phyloP scores from a whole-genome alignment of 2,113 vertebrate species.

The Parus major region DNA sequence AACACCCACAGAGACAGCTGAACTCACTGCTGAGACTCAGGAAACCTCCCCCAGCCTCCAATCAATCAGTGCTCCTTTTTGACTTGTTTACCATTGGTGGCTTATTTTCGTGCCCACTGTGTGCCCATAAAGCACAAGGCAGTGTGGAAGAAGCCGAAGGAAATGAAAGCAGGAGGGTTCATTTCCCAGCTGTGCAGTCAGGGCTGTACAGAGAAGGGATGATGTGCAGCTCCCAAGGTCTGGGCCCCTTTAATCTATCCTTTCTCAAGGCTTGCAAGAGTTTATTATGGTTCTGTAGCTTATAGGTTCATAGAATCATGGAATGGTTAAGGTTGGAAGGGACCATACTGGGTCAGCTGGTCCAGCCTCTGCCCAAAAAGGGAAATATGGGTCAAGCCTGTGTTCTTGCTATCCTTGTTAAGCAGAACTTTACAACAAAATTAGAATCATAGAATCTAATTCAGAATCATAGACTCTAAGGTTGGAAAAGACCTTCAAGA shows the following conservation, averaged over 20 bases:
- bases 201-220: neutral
- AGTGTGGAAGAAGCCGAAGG: neutral
- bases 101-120: accelerated
- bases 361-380: neutral
- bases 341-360: neutral
- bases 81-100: neutral
- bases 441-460: neutral
- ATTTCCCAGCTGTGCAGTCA: neutral
- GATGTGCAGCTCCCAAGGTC: neutral
- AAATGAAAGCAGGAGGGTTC: neutral
- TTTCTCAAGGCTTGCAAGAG: neutral
- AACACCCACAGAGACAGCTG: neutral
- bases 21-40: neutral
- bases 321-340: neutral
- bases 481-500: neutral
- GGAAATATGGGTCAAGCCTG: neutral
- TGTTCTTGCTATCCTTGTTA: neutral
- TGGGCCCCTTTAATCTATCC: neutral
- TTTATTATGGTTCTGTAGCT: neutral
- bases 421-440: neutral
- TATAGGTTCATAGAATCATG: neutral
- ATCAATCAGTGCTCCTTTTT: neutral
- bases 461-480: neutral
- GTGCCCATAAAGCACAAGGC: neutral
- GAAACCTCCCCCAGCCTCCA: neutral